phyloP scores from a whole-genome alignment of 1,140 invertebrate species.

The Scaptodrosophila lebanonensis region DNA sequence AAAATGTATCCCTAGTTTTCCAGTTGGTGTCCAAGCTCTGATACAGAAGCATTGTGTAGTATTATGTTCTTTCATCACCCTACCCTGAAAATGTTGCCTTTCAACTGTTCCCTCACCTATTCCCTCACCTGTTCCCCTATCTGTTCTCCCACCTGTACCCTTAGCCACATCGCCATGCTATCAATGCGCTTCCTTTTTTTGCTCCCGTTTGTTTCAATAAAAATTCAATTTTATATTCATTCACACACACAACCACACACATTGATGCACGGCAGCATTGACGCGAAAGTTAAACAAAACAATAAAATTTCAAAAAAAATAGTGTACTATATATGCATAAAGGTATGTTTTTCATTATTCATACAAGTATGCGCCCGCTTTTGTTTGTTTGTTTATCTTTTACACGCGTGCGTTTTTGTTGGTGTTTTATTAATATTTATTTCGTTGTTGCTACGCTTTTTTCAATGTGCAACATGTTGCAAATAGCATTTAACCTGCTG shows the following conservation, averaged over 20 bases:
- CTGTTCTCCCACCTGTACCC: constrained; percentile 3
- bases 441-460: constrained; percentile 5
- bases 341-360: constrained; percentile 28
- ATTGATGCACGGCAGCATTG: too few relatives aligned
- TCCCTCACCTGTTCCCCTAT: constrained; percentile 7
- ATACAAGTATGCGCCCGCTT: not conserved
- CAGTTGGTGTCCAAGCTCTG: too few relatives aligned
- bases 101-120: constrained; percentile 8
- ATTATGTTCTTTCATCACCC: too few relatives aligned
- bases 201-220: constrained; percentile 36
- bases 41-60: too few relatives aligned
- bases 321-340: too few relatives aligned
- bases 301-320: constrained; percentile 16
- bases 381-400: constrained; percentile 1
- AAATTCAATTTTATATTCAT: constrained; percentile 42
- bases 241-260: constrained; percentile 2
- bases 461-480: constrained; percentile 31
- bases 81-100: too few relatives aligned
- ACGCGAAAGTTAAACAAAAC: not conserved
- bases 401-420: not conserved
- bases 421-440: constrained; percentile 10
- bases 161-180: constrained; percentile 11
- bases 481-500: constrained; percentile 4
- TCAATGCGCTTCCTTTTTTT: constrained; percentile 21
- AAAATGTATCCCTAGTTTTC: too few relatives aligned